Evolutionary conservation across 2,888 invertebrate genomes (phyloP).

Genomic region (Ornithoptera alexandrae): DNA sequence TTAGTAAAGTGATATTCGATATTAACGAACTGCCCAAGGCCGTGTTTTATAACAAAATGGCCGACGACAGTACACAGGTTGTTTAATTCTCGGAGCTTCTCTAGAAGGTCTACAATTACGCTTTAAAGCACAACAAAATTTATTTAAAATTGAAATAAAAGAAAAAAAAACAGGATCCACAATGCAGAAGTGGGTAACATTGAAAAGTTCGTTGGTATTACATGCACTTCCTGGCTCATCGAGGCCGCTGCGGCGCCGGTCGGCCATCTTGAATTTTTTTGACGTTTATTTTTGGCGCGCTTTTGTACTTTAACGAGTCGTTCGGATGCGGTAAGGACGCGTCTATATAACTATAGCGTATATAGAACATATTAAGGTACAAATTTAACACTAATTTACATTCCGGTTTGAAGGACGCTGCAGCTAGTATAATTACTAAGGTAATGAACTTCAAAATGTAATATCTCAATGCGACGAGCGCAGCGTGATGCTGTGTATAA

Average conservation of each 20-base stretch:
- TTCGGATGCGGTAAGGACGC: conserved; percentile 55
- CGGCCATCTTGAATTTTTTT: conserved; percentile 71
- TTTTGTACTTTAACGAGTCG: conserved; percentile 44
- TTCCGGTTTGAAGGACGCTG: no score
- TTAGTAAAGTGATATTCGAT: conserved; percentile 6
- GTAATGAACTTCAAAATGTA: no score
- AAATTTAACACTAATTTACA: no score
- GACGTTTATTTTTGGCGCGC: conserved; percentile 77
- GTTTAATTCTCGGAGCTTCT: conserved; percentile 18
- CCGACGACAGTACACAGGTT: conserved; percentile 8
- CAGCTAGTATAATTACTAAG: no score
- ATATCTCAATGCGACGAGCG: no score
- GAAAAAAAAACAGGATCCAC: conserved; percentile 53
- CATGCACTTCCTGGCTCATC: conserved; percentile 70
- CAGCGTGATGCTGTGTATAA: no score
- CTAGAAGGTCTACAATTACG: conserved; percentile 42
- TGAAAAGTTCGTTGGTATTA: conserved; percentile 79
- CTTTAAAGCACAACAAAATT: conserved; percentile 41
- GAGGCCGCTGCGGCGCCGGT: conserved; percentile 58
- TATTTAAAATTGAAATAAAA: conserved; percentile 41
- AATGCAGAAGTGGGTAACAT: conserved; percentile 67
- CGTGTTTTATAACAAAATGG: conserved; percentile 24
- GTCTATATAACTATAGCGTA: conserved; percentile 21
- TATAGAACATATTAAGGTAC: no score
- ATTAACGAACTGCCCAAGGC: conserved; percentile 14